Conservation (phyloP, 1,140 invertebrate species). For the Telenomus remus region DNA sequence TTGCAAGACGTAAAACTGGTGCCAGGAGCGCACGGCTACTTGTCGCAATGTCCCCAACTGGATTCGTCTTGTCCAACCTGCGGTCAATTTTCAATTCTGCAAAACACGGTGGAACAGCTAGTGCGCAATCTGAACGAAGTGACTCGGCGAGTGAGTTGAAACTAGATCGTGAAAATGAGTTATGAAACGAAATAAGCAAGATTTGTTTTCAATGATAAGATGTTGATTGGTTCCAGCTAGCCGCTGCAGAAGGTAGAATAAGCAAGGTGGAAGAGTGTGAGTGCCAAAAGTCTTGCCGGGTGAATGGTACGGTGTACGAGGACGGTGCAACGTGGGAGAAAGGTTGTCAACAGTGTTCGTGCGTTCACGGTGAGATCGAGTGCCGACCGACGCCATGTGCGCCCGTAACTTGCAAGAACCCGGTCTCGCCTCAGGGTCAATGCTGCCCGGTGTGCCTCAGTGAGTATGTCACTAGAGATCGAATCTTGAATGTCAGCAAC, state of each 20-base stretch:
- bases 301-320: slow-evolving; percentile 85
- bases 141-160: slow-evolving; percentile 78
- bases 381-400: slow-evolving; percentile 88
- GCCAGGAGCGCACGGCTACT: slow-evolving; percentile 88
- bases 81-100: slow-evolving; percentile 88
- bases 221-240: slow-evolving; percentile 81
- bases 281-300: slow-evolving; percentile 89
- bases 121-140: slow-evolving; percentile 78
- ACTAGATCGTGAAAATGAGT: too few relatives aligned
- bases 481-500: too few relatives aligned
- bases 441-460: slow-evolving; percentile 91
- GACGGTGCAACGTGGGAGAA: slow-evolving; percentile 89
- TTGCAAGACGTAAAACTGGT: slow-evolving; percentile 91
- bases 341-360: slow-evolving; percentile 88
- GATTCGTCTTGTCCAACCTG: slow-evolving; percentile 92
- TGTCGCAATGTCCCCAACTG: slow-evolving; percentile 89
- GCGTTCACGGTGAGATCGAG: slow-evolving; percentile 87
- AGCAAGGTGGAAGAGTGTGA: slow-evolving; percentile 89
- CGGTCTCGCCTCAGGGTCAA: slow-evolving; percentile 83
- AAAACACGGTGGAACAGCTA: slow-evolving; percentile 81
- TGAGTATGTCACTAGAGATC: too few relatives aligned
- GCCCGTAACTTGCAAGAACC: slow-evolving; percentile 84
- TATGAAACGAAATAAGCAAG: too few relatives aligned
- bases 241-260: slow-evolving; percentile 84
- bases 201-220: too few relatives aligned